Base-by-base conservation (phyloP, 2,113 vertebrate species). In the Passerina amoena region DNA sequence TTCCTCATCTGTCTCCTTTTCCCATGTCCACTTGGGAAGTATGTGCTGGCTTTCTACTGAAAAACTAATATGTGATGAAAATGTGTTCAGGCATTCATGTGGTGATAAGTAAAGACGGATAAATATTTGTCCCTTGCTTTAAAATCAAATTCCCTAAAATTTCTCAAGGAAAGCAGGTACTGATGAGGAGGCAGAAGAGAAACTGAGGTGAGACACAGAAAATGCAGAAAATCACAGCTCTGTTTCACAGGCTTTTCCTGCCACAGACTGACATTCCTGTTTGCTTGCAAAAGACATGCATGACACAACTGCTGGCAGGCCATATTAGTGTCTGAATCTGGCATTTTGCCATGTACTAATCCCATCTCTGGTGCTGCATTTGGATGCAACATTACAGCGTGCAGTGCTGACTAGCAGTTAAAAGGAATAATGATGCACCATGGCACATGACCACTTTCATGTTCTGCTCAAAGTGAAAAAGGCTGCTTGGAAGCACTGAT, bases 311-410 rank as follows among this genome's bases (percentile, higher is more conserved):
- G 16, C 17, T 30, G n/a, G 14, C 4, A 4, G 59, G 19, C n/a
- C 11, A 33, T 4, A 8, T 78, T 56, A 40, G 12, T 5, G 1
- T 42, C 50, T 30, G 30, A 47, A 30, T 30, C 30, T 69, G 78
- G 35, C 18, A 28, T 70, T 84, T 60, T 42, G 14, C 23, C 27
- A 14, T 11, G 10, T 11, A 9, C 25, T 33, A 19, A 42, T 68
- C 12, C 30, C 12, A 33, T 20, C 33, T 63, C 35, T 73, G 37
- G 6, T 57, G 42, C 30, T 75, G 42, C 24, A 38, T 13, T 40
- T 47, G 12, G 24, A 65, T 38, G 37, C 19, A 35, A 14, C 17
- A 15, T 15, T 72, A 30, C 51, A 50, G 15, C 0, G 0, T 28
- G 18, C 16, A 42, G 1, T 53, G 24, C 16, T 5, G 7, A 44